Evolutionary conservation across 2,113 vertebrate species (phyloP).

Genomic region (Saguinus imperator): DNA sequence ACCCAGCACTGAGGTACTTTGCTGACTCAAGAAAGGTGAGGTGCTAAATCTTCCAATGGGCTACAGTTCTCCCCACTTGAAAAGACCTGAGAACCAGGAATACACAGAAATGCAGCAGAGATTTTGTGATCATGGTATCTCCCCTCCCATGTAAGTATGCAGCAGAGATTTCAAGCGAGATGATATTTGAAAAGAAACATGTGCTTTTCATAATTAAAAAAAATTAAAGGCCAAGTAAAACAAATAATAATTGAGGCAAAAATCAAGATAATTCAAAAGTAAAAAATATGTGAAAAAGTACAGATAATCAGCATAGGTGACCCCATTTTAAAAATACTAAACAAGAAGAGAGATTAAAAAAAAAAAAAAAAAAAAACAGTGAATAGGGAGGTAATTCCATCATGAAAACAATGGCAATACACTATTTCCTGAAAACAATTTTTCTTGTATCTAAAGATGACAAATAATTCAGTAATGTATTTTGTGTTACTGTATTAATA

Average conservation of each 20-base stretch:
- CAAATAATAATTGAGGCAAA: not conserved
- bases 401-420: too few species aligned
- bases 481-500: not conserved
- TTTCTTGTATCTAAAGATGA: not conserved
- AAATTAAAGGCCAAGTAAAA: conserved; percentile 15
- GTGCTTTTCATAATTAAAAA: not conserved
- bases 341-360: not conserved
- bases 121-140: not conserved
- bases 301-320: not conserved
- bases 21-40: not conserved
- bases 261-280: not conserved
- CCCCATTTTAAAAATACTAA: not conserved
- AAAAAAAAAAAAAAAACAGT: not conserved
- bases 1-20: not conserved
- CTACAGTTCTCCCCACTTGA: not conserved
- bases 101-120: not conserved
- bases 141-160: not conserved
- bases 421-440: not conserved
- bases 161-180: not conserved
- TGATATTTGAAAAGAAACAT: not conserved
- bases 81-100: not conserved
- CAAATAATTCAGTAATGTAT: not conserved
- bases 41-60: not conserved
- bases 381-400: not conserved
- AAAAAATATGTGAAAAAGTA: not conserved